Conservation (phyloP, 2,888 invertebrate species). For the Diaphora mendica region DNA sequence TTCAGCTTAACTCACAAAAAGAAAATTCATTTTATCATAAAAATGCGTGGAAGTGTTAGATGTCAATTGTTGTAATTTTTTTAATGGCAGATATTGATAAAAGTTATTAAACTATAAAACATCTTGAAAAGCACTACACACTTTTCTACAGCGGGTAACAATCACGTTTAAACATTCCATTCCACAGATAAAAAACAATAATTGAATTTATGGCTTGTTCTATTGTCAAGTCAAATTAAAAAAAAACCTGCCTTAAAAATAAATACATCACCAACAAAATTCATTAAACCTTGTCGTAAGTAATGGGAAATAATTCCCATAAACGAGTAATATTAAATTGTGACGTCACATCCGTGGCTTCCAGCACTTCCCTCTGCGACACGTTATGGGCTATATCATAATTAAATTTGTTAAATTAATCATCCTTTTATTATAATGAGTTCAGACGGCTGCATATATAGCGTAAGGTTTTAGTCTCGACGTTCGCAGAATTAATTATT, state of each 20-base stretch:
- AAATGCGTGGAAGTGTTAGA: too few species aligned
- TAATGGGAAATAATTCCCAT: constrained; percentile 32
- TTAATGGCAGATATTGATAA: too few species aligned
- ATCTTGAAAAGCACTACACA: too few species aligned
- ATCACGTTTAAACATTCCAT: too few species aligned
- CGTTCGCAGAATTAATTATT: background rate
- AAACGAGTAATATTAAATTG: constrained; percentile 30
- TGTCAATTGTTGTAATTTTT: too few species aligned
- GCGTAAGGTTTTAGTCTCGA: background rate
- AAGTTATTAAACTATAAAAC: too few species aligned
- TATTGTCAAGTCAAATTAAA: background rate
- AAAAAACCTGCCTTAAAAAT: background rate
- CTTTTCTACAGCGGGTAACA: too few species aligned
- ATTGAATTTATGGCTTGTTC: background rate
- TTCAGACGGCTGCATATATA: background rate
- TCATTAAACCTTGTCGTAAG: constrained; percentile 36
- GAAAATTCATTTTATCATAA: too few species aligned
- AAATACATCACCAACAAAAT: constrained; percentile 21
- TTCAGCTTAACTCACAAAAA: too few species aligned
- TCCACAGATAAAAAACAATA: background rate
- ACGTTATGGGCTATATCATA: background rate
- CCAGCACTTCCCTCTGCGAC: constrained; percentile 4
- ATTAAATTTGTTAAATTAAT: constrained; percentile 11
- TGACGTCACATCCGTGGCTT: constrained; percentile 22
- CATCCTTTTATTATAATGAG: constrained; percentile 11